Conservation (phyloP, 1,140 invertebrate species). For the Luehdorfia chinensis region DNA sequence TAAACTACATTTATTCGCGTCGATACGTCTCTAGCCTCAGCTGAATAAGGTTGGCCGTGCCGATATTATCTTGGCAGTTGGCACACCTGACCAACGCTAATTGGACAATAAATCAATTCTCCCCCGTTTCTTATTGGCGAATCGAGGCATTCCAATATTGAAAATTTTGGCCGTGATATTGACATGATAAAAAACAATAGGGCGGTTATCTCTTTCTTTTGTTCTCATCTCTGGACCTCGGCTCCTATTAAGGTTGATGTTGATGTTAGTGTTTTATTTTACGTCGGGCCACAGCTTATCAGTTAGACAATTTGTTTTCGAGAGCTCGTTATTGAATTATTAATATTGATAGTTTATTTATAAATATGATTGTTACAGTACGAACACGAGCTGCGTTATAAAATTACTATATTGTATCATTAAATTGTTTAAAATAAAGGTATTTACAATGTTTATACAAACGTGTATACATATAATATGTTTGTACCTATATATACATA, state of each 20-base stretch:
- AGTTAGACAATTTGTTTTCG: constrained; percentile 73
- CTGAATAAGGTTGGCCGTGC: constrained; percentile 70
- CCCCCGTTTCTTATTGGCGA: constrained; percentile 75
- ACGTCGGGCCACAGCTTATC: constrained; percentile 58
- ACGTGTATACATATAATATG: no score
- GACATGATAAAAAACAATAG: constrained; percentile 76
- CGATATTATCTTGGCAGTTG: constrained; percentile 77
- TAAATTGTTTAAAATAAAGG: no score
- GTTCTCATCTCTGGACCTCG: constrained; percentile 68
- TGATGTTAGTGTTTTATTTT: constrained; percentile 65
- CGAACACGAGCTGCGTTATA: constrained; percentile 31
- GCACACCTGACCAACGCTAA: constrained; percentile 77
- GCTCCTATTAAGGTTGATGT: constrained; percentile 68
- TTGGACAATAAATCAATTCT: constrained; percentile 78
- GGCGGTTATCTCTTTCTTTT: constrained; percentile 73
- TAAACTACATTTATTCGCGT: background rate
- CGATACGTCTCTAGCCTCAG: constrained; percentile 10
- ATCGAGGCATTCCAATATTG: constrained; percentile 76
- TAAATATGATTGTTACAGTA: background rate
- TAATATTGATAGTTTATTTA: constrained; percentile 52
- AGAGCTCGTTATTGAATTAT: constrained; percentile 68
- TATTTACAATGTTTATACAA: no score
- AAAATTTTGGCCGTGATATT: constrained; percentile 77
- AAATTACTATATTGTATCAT: no score
- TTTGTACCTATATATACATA: no score